phyloP scores from a whole-genome alignment of 2,888 invertebrate species.

The Agrilus biguttatus region DNA sequence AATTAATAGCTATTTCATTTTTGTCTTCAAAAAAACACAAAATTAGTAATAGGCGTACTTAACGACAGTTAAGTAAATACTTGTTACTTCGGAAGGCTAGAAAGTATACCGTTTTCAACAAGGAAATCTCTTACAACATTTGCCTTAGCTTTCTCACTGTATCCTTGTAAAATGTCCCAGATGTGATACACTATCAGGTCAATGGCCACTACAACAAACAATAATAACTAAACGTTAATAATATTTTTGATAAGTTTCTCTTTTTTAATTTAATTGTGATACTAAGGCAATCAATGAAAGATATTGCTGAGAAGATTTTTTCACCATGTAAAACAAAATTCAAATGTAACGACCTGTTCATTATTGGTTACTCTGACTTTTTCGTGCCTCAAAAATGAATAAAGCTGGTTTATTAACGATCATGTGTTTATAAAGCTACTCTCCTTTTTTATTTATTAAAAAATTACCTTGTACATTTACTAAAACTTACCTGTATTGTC shows the following conservation, averaged over 20 bases:
- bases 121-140: no score
- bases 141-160: constrained; percentile 10
- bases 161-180: constrained; percentile 75
- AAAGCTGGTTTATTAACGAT: background rate
- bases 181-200: constrained; percentile 99
- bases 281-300: no score
- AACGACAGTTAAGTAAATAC: no score
- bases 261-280: no score
- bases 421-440: background rate
- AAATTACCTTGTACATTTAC: background rate
- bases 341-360: background rate
- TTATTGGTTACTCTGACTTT: background rate
- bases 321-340: background rate
- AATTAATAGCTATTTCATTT: no score
- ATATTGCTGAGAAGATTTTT: no score
- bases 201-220: constrained; percentile 90
- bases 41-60: no score
- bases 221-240: constrained; percentile 1
- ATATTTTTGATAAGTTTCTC: background rate
- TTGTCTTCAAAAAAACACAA: no score
- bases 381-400: background rate
- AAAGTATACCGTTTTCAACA: no score
- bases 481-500: constrained; percentile 78
- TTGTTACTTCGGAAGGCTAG: no score
- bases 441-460: background rate